A percentile compares a stretch with the other conserved stretches of the same genome.
phyloP scores from a whole-genome alignment of 2,113 vertebrate species.

The Formicarius rufipectus region DNA sequence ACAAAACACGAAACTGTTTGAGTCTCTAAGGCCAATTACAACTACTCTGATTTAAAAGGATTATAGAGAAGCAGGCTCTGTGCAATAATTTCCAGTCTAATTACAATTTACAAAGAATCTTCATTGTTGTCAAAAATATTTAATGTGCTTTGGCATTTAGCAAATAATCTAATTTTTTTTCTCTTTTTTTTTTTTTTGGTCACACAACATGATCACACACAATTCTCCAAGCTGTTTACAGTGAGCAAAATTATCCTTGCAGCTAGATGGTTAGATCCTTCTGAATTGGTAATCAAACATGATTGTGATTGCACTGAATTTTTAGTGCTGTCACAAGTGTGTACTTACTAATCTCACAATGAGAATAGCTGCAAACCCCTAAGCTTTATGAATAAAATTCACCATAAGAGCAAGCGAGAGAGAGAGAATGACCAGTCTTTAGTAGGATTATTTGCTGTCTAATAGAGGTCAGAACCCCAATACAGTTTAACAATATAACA shows the following conservation, averaged over 20 bases:
- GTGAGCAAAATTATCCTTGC: conserved; percentile 64
- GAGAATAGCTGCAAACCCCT: conserved; percentile 39
- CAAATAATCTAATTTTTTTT: conserved; percentile 71
- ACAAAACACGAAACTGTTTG: conserved; percentile 67
- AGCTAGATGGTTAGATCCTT: conserved; percentile 59
- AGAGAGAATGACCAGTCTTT: conserved; percentile 69
- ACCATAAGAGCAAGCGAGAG: not conserved
- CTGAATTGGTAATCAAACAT: conserved; percentile 66
- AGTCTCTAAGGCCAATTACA: conserved; percentile 77
- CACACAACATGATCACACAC: conserved; percentile 70
- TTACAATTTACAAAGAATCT: conserved; percentile 77
- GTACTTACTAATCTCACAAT: conserved; percentile 42
- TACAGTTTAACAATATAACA: conserved; percentile 73
- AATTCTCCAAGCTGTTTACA: conserved; percentile 71
- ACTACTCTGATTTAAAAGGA: conserved; percentile 75
- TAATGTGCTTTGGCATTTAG: conserved; percentile 73
- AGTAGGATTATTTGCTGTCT: conserved; percentile 72
- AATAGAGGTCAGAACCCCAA: conserved; percentile 76
- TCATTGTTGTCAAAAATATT: conserved; percentile 76
- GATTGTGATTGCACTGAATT: conserved; percentile 63
- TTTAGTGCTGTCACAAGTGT: conserved; percentile 51
- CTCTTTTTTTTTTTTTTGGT: conserved; percentile 62
- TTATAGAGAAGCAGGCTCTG: conserved; percentile 70
- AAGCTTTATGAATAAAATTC: conserved; percentile 60
- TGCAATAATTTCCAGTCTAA: conserved; percentile 76